Conservation (phyloP, 2,888 invertebrate species). For the Andrena chrysosceles region DNA sequence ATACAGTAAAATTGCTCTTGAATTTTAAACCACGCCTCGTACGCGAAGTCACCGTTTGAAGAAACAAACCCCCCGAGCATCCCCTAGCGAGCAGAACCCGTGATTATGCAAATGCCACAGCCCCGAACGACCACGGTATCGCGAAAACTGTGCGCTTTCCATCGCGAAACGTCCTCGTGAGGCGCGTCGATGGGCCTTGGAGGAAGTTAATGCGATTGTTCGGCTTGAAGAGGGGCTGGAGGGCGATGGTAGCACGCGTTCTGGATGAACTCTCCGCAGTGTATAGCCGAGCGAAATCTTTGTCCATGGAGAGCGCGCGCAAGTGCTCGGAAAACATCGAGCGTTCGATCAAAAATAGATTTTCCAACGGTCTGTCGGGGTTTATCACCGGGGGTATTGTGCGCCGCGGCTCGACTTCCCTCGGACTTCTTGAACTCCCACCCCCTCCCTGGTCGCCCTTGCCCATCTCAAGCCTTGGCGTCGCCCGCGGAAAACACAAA, state of each 20-base stretch:
- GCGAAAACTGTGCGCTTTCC: background rate
- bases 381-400: conserved; percentile 53
- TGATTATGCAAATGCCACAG: conserved; percentile 4
- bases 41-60: background rate
- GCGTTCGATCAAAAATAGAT: conserved; percentile 53
- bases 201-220: conserved; percentile 35
- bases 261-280: background rate
- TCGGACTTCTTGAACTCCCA: conserved; percentile 59
- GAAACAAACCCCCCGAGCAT: background rate
- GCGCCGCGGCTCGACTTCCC: conserved; percentile 38
- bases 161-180: conserved; percentile 17
- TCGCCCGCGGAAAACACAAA: conserved; percentile 66
- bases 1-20: no score
- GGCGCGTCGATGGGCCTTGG: conserved; percentile 18
- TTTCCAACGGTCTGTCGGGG: conserved; percentile 25
- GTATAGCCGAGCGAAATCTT: conserved; percentile 45
- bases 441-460: background rate
- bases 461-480: background rate
- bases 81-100: background rate
- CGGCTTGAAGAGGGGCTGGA: background rate
- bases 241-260: conserved; percentile 3
- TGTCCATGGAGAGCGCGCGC: conserved; percentile 32
- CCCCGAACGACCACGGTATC: conserved; percentile 11
- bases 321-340: conserved; percentile 51
- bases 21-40: no score